Conservation (phyloP, 2,797 vertebrate genomes). For the Urocyon cinereoargenteus region DNA sequence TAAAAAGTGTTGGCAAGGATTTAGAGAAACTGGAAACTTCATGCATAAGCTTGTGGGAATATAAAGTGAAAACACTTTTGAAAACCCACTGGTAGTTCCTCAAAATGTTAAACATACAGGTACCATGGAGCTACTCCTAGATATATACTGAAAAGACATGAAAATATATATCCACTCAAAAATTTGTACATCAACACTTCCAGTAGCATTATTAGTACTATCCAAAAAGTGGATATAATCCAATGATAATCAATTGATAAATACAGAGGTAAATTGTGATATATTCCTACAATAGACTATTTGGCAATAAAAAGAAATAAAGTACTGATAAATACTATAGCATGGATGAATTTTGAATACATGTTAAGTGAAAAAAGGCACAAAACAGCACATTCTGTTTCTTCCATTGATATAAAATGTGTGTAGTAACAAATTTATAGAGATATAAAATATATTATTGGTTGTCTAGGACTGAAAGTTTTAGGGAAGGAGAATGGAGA, state of each 20-base stretch:
- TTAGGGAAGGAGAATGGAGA: background rate
- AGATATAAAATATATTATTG: background rate
- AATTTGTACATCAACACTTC: background rate
- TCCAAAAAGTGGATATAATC: background rate
- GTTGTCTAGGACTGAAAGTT: background rate
- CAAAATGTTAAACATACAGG: background rate
- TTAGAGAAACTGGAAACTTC: background rate
- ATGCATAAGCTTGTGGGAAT: background rate
- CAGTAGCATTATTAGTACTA: background rate
- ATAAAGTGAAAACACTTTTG: background rate
- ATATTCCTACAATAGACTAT: background rate
- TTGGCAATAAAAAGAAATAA: background rate
- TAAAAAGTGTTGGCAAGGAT: background rate
- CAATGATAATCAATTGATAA: background rate
- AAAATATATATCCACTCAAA: background rate
- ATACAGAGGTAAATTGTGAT: background rate
- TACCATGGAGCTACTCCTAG: background rate
- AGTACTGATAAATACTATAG: background rate
- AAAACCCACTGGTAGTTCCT: background rate
- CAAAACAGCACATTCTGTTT: background rate
- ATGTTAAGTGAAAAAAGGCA: background rate
- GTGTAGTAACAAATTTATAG: background rate
- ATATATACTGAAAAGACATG: background rate
- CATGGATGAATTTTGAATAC: background rate
- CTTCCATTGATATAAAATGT: background rate